These are phyloP conservation scores for Natrix natrix DNA, from an alignment of 2,797 vertebrate species.

Conservation along the genomic window DNA sequence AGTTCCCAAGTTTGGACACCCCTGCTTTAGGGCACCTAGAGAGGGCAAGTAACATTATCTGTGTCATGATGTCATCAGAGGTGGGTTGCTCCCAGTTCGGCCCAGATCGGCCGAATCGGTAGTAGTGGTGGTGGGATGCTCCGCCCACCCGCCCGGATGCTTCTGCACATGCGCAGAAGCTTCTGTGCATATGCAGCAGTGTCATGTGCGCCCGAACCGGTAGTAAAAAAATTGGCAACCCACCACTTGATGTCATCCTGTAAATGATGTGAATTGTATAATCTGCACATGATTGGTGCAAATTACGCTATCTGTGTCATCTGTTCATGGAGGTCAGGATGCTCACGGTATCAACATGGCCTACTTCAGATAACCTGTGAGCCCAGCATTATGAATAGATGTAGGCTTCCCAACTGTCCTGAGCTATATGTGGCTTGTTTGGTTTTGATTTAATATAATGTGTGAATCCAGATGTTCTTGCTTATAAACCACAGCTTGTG, in stretches of 20 bases:
- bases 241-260: neutral
- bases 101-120: too few relatives aligned
- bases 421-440: neutral
- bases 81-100: too few relatives aligned
- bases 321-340: neutral
- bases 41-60: neutral
- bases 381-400: neutral
- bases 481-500: neutral
- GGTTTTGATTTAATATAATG: neutral
- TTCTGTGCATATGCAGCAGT: too few relatives aligned
- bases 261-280: neutral
- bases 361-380: neutral
- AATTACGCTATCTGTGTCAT: neutral
- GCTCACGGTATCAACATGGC: neutral
- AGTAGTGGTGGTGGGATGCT: too few relatives aligned
- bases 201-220: too few relatives aligned
- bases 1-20: too few relatives aligned
- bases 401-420: neutral
- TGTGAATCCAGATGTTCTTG: neutral
- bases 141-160: too few relatives aligned
- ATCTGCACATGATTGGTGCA: neutral
- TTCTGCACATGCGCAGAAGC: too few relatives aligned
- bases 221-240: too few relatives aligned
- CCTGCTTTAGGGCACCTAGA: neutral
- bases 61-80: neutral